These are phyloP conservation scores for Cuculus canorus DNA, from an alignment of 2,797 vertebrate species.

Conservation along the genomic window DNA sequence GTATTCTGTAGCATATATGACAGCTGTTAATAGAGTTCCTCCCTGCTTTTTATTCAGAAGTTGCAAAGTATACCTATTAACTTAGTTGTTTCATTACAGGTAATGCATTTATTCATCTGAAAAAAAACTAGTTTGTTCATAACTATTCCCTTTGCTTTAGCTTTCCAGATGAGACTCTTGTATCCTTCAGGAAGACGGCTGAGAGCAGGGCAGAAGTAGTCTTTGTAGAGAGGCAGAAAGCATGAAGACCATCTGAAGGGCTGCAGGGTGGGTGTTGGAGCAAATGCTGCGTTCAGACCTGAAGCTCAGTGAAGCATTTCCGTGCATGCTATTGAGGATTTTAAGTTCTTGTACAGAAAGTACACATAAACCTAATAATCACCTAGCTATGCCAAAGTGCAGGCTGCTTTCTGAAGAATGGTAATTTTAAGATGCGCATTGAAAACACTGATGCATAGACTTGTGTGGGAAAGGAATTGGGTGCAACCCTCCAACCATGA, in stretches of 20 bases:
- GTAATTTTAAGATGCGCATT: not conserved
- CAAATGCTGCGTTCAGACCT: not conserved
- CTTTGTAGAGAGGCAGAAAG: not conserved
- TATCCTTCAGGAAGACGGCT: not conserved
- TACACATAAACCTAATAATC: not conserved
- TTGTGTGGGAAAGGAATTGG: fast-evolving
- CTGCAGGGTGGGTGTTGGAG: fast-evolving
- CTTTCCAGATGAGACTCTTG: not conserved
- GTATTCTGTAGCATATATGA: not conserved
- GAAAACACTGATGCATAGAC: not conserved
- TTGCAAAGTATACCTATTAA: not conserved
- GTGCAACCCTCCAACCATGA: not conserved
- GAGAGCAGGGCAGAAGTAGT: not conserved
- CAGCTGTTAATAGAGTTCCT: not conserved
- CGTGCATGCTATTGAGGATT: fast-evolving
- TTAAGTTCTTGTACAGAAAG: not conserved
- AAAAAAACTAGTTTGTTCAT: not conserved
- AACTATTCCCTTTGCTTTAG: not conserved
- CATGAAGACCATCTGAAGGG: fast-evolving
- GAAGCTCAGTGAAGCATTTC: not conserved
- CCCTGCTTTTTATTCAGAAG: not conserved
- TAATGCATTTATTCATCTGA: not conserved
- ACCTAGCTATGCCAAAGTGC: not conserved
- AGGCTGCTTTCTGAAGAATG: not conserved
- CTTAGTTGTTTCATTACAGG: not conserved